Evolutionary conservation across 1,140 invertebrate species (phyloP).

Genomic region (Rhynchophorus ferrugineus): DNA sequence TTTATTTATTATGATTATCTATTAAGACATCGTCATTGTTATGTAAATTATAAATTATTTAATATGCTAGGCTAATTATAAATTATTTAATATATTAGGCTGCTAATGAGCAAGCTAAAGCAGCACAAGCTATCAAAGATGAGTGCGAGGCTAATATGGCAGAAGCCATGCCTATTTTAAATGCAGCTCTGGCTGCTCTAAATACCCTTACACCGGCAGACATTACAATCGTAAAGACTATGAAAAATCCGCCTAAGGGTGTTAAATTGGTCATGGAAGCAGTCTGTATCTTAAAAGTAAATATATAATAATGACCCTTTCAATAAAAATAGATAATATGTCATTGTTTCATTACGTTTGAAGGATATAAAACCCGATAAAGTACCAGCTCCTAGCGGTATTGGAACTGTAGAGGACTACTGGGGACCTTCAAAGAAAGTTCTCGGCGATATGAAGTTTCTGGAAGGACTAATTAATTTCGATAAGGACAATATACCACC

Average conservation of each 20-base stretch:
- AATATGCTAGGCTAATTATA: too few relatives aligned
- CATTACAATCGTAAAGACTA: constrained; percentile 91
- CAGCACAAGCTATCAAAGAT: constrained; percentile 83
- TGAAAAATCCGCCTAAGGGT: constrained; percentile 93
- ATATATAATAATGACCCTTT: background rate
- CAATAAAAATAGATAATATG: background rate
- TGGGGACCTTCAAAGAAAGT: constrained; percentile 89
- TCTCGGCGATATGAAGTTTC: constrained; percentile 84
- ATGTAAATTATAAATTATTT: too few relatives aligned
- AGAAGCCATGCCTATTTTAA: constrained; percentile 87
- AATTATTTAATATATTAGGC: constrained; percentile 26
- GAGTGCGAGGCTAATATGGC: constrained; percentile 92
- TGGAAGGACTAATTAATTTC: constrained; percentile 74
- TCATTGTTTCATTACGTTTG: background rate
- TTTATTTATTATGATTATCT: too few relatives aligned
- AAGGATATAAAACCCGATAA: constrained; percentile 77
- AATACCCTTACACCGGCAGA: constrained; percentile 87
- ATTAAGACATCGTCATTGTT: too few relatives aligned
- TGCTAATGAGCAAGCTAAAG: constrained; percentile 57
- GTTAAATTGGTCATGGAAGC: constrained; percentile 95
- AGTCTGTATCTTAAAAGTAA: constrained; percentile 86
- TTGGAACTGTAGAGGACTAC: constrained; percentile 76
- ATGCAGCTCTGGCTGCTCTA: constrained; percentile 80
- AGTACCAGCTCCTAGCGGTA: constrained; percentile 70
- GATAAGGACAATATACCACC: constrained; percentile 90